phyloP scores from a whole-genome alignment of 1,140 invertebrate species.

The Temnothorax longispinosus region DNA sequence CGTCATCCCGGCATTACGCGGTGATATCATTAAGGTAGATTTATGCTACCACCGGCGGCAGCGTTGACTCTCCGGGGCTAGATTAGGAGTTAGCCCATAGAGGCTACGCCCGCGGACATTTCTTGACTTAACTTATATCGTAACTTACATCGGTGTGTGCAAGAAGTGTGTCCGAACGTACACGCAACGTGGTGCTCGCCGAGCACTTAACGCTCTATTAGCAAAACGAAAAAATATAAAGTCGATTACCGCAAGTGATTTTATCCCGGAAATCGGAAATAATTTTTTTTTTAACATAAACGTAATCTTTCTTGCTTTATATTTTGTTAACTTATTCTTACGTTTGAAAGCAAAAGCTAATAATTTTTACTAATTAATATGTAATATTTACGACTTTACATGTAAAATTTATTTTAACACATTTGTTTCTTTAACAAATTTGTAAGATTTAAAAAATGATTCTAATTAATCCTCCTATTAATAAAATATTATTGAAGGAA shows the following conservation, averaged over 20 bases:
- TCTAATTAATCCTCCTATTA: background rate
- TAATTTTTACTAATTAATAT: too few species aligned
- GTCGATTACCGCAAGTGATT: background rate
- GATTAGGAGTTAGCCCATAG: conserved; percentile 62
- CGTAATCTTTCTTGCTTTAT: background rate
- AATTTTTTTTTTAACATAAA: background rate
- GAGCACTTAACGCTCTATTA: conserved; percentile 27
- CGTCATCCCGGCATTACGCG: conserved; percentile 75
- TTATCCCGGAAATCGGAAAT: conserved; percentile 2
- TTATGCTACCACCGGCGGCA: conserved; percentile 76
- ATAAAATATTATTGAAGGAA: background rate
- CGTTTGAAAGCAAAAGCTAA: background rate
- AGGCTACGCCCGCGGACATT: conserved; percentile 37
- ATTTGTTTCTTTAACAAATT: background rate
- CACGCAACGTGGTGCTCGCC: background rate
- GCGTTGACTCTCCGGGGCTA: conserved; percentile 38
- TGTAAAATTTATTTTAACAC: background rate
- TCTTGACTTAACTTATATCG: conserved; percentile 22
- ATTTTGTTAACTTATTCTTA: background rate
- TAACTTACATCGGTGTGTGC: background rate
- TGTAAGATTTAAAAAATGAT: background rate
- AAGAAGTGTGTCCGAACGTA: background rate
- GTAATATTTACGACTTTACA: too few species aligned
- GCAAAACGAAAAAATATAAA: background rate
- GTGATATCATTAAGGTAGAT: conserved; percentile 83